These are phyloP conservation scores for Alosa alosa DNA, from an alignment of 2,113 vertebrate species.

Conservation along the genomic window DNA sequence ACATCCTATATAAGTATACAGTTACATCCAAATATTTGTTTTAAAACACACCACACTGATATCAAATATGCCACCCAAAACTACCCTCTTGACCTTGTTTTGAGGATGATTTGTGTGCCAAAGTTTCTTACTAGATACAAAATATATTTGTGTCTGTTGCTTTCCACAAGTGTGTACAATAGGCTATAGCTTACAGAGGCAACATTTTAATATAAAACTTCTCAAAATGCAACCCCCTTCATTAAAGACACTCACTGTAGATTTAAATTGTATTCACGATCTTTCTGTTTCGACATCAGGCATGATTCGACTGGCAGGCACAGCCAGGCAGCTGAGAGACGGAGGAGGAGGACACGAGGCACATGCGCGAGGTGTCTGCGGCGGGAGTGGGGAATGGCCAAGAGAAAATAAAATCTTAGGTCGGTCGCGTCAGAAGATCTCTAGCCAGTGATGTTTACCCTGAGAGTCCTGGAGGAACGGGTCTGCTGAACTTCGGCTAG, in stretches of 20 bases:
- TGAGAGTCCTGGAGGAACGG: not conserved
- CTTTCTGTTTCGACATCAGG: not conserved
- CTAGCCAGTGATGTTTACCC: not conserved
- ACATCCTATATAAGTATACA: conserved; percentile 17
- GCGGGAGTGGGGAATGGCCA: not conserved
- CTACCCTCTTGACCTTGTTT: not conserved
- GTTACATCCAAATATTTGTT: conserved; percentile 5
- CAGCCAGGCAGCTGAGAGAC: not conserved
- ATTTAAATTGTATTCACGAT: not conserved
- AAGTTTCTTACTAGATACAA: not conserved
- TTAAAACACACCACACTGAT: not conserved
- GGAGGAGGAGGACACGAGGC: not conserved
- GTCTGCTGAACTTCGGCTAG: not conserved
- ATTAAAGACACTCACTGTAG: not conserved
- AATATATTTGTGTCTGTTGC: not conserved
- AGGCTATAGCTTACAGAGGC: not conserved
- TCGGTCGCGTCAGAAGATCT: not conserved
- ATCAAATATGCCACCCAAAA: not conserved
- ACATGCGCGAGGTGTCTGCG: not conserved
- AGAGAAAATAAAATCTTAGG: not conserved
- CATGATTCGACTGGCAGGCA: not conserved
- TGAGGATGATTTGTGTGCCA: not conserved
- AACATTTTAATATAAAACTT: not conserved
- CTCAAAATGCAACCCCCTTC: not conserved
- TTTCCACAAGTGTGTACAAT: not conserved